Evolutionary conservation across 92 coral and sea anemone genomes (phyloP).

Genomic region (Metridium senile): DNA sequence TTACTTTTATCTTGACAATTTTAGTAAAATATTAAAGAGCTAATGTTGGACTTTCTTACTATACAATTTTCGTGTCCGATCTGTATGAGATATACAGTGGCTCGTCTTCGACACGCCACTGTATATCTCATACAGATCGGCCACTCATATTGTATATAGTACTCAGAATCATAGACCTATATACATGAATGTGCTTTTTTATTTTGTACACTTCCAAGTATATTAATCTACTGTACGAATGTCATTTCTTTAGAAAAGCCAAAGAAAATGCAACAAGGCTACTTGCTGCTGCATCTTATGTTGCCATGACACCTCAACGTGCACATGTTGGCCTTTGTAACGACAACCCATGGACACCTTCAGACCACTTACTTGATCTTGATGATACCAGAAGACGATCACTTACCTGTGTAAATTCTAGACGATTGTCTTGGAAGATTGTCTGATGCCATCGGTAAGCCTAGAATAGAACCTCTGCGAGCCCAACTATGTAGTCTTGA

Average conservation of each 20-base stretch:
- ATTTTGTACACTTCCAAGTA: too few species aligned
- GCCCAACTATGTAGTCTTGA: constrained; percentile 34
- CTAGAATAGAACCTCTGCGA: constrained; percentile 38
- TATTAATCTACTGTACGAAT: background rate
- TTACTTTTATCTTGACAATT: too few species aligned
- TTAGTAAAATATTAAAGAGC: too few species aligned
- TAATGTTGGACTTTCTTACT: too few species aligned
- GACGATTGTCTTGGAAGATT: constrained; percentile 34
- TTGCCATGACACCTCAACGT: constrained; percentile 9
- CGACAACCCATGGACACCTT: background rate
- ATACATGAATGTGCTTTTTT: too few species aligned
- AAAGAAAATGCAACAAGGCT: background rate
- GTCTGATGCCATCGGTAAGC: constrained; percentile 44
- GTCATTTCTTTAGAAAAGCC: background rate
- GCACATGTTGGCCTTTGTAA: background rate
- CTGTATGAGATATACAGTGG: too few species aligned
- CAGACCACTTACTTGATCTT: constrained; percentile 4
- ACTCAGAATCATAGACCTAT: too few species aligned
- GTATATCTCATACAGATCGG: too few species aligned
- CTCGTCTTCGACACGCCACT: too few species aligned
- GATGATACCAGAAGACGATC: too few species aligned
- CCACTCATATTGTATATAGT: too few species aligned
- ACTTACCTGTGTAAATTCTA: constrained; percentile 13
- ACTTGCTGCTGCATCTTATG: background rate
- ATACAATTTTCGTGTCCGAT: too few species aligned